A percentile compares a stretch with the other conserved stretches of the same genome.
These are phyloP conservation scores for Leptinotarsa haldemani DNA, from an alignment of 2,888 invertebrate genomes.

Conservation along the genomic window DNA sequence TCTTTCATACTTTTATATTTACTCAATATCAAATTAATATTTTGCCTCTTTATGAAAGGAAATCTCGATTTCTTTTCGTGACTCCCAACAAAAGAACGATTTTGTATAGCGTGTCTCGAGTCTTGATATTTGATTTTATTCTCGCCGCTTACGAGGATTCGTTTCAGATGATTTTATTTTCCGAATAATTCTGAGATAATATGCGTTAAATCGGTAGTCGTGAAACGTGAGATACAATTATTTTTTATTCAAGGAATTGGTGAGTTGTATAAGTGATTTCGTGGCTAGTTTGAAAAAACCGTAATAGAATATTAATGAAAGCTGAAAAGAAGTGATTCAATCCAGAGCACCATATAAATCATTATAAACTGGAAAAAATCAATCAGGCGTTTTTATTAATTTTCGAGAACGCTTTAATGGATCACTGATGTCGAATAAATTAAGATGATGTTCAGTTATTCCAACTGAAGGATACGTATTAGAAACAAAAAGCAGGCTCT, in stretches of 20 bases:
- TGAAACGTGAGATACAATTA: constrained; percentile 23
- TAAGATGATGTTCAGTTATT: no score
- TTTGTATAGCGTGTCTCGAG: background rate
- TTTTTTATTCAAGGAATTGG: constrained; percentile 20
- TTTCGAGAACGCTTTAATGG: background rate
- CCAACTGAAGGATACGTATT: no score
- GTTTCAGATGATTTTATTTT: constrained; percentile 6
- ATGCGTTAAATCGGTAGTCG: constrained; percentile 26
- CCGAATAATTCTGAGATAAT: constrained; percentile 12
- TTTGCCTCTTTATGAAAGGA: background rate
- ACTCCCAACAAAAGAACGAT: constrained; percentile 2
- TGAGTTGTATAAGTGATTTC: constrained; percentile 17
- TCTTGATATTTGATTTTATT: constrained; percentile 5
- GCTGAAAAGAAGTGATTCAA: constrained; percentile 19
- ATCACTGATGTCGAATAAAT: no score
- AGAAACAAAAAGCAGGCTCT: no score
- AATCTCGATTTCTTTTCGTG: background rate
- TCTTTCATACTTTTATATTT: constrained; percentile 5
- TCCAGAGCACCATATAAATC: background rate
- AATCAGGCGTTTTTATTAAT: background rate
- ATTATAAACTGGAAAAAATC: constrained; percentile 2
- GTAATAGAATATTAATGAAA: constrained; percentile 20
- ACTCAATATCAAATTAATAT: background rate
- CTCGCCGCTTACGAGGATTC: constrained; percentile 12
- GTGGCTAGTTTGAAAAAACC: background rate